Evolutionary conservation across 1,140 invertebrate genomes (phyloP).

Genomic region (Watersipora subatra): DNA sequence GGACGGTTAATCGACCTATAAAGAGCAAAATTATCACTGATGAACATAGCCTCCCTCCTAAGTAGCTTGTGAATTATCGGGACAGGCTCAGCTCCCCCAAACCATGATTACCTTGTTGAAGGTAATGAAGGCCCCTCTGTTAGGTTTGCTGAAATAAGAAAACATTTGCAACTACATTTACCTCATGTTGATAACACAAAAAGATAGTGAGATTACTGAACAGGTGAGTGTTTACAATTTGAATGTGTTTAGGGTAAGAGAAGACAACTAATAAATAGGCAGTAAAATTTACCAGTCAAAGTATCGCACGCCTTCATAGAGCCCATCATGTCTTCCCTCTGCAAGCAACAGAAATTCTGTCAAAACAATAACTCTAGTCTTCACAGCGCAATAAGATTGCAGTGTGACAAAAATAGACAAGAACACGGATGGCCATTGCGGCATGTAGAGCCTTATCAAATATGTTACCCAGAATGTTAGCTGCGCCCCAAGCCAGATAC

Average conservation of each 20-base stretch:
- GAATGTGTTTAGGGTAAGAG: no score
- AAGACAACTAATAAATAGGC: no score
- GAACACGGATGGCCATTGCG: background rate
- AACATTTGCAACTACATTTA: background rate
- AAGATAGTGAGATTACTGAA: no score
- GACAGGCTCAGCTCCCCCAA: constrained; percentile 21
- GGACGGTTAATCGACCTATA: no score
- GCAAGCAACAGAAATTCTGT: constrained; percentile 13
- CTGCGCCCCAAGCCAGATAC: background rate
- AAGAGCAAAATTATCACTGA: no score
- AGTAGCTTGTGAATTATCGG: no score
- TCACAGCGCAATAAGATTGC: background rate
- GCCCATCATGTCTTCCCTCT: constrained; percentile 40
- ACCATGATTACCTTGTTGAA: constrained; percentile 41
- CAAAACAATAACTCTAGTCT: background rate
- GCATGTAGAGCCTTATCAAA: background rate
- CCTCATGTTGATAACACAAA: background rate
- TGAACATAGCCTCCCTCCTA: no score
- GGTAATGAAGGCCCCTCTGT: constrained; percentile 39
- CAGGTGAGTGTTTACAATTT: no score
- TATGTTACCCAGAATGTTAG: background rate
- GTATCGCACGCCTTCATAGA: constrained; percentile 34
- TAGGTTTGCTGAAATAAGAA: constrained; percentile 33
- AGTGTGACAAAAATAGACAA: no score
- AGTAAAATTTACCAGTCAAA: constrained; percentile 34